Percentiles rank a stretch among this genome's conserved stretches.
Evolutionary conservation across 2,797 vertebrate species (phyloP).

Genomic region (Presbytis comata): DNA sequence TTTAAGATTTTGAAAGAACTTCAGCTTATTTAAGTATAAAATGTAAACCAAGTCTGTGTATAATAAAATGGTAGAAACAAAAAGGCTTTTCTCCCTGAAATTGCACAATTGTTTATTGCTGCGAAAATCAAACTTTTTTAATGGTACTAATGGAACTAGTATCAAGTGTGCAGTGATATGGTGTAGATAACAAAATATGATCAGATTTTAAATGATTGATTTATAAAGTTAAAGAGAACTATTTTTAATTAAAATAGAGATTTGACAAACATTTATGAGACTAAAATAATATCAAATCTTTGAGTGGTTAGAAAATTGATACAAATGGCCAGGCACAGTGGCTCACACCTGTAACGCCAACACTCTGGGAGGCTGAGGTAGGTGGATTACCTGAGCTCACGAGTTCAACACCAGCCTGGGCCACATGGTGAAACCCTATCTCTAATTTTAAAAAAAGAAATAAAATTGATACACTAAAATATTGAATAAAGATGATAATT

Average conservation of each 20-base stretch:
- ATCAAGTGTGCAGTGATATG: background rate
- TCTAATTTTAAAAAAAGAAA: background rate
- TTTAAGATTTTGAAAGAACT: background rate
- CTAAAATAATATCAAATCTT: background rate
- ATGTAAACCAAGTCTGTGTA: background rate
- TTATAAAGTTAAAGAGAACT: slow-evolving; percentile 14
- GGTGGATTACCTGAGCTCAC: background rate
- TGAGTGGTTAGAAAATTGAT: background rate
- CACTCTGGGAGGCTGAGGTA: background rate
- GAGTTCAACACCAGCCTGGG: background rate
- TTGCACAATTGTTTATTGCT: background rate
- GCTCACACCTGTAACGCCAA: background rate
- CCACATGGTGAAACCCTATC: background rate
- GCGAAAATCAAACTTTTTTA: slow-evolving; percentile 44
- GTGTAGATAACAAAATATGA: background rate
- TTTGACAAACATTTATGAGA: background rate
- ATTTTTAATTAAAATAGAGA: slow-evolving; percentile 43
- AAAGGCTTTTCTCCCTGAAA: background rate
- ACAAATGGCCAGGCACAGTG: background rate
- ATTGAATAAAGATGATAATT: background rate
- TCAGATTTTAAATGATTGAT: background rate
- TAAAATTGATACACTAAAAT: background rate
- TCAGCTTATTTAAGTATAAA: background rate
- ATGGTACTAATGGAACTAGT: background rate
- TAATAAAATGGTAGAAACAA: background rate